Base-by-base conservation (phyloP, 1,140 invertebrate genomes). In the Trichonephila inaurata region DNA sequence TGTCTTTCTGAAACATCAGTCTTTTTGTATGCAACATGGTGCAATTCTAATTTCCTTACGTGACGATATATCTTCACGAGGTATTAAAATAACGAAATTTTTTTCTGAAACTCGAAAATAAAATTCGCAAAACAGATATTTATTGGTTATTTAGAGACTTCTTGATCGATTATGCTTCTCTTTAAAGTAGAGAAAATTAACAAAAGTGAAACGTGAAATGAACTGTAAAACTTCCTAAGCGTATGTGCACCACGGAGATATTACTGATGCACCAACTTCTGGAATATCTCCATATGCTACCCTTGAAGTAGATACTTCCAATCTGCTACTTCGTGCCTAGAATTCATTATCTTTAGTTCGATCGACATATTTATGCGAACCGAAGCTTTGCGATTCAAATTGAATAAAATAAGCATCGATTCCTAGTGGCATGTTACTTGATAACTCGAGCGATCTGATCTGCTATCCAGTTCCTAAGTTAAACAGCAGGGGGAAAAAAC, bases 331-430 rank as follows among this genome's bases (percentile, higher is more conserved):
- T 19, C 69, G 69, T 77, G 69, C 69, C 69, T 16, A 19, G 69
- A 77, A 77, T 77, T 77, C 69, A 77, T 77, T 77, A 77, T 77
- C 28, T 33, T 18, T 28, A 19, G 24, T 77, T 77, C 69, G 69
- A 77, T 77, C 69, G 69, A 77, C 69, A 33, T 77, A 77, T 77
- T 77, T 77, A 77, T 77, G 69, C 69, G 28, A 77, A 14, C 40
- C 0, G 69, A 77, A 28, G 33, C 24, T 40, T 28, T 77, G 69
- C 69, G 14, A 77, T 77, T 77, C 69, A 77, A 40, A 77, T 77
- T 77, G 69, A 77, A 77, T 77, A 77, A 77, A 77, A 77, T 77
- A 77, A 77, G 69, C 28, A 77, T 77, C 69, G 69, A 77, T 77
- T 77, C 69, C 66, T 24, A 69, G 24, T 69, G 24, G 66, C 24